A percentile compares a stretch with the other conserved stretches of the same genome.
Conservation (phyloP, 2,888 invertebrate species). For the Euzetes globulus region DNA sequence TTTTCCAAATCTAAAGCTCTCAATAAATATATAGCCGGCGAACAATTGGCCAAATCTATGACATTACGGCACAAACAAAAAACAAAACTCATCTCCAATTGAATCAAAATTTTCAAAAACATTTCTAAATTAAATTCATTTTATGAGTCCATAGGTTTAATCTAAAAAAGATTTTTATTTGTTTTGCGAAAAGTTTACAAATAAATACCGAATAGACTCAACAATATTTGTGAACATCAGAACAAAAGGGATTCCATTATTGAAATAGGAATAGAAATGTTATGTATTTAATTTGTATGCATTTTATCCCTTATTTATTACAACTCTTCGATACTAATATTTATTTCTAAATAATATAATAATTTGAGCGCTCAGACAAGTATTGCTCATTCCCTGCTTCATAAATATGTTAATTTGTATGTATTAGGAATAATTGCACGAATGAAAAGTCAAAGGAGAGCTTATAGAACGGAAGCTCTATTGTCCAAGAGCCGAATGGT, state of each 20-base stretch:
- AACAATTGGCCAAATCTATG: constrained; percentile 12
- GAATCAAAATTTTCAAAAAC: neutral
- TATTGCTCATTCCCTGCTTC: neutral
- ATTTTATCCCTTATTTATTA: neutral
- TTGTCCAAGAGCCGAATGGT: neutral
- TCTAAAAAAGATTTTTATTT: neutral
- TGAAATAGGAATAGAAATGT: neutral
- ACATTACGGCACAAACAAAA: neutral
- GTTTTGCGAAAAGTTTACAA: neutral
- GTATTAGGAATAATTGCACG: constrained; percentile 4
- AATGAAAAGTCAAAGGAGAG: neutral
- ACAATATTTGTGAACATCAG: neutral
- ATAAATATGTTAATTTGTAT: constrained; percentile 3
- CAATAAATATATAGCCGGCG: neutral
- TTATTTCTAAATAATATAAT: neutral
- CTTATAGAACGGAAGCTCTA: neutral
- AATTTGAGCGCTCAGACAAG: neutral
- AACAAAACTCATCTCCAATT: neutral
- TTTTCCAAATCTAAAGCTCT: neutral
- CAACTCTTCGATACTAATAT: neutral
- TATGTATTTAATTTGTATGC: neutral
- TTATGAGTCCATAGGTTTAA: neutral
- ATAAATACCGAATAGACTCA: neutral
- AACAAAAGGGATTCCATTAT: neutral
- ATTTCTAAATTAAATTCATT: neutral